Evolutionary conservation across 2,797 vertebrate species (phyloP).

Genomic region (Alosa sapidissima): DNA sequence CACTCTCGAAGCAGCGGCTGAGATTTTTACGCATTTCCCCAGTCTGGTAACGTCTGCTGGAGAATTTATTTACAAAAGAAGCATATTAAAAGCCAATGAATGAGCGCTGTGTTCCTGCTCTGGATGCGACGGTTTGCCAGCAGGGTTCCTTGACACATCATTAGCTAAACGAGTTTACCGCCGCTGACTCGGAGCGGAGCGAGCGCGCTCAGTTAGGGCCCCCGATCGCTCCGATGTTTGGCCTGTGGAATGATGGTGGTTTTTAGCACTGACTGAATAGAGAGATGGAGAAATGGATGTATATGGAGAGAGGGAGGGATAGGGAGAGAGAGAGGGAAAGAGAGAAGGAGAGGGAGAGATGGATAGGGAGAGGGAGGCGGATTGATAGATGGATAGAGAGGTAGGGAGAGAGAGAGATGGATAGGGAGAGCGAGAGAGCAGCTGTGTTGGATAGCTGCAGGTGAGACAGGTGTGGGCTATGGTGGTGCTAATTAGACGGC

Average conservation of each 20-base stretch:
- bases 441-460: constrained; percentile 50
- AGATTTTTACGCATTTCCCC: not conserved
- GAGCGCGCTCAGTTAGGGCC: not conserved
- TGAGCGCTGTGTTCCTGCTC: not conserved
- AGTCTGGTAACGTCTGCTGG: not conserved
- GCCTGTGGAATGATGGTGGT: not conserved
- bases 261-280: not conserved
- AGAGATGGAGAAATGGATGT: not conserved
- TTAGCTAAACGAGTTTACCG: not conserved
- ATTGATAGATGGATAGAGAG: not conserved
- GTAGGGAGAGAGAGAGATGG: not conserved
- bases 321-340: not conserved
- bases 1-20: not conserved
- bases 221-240: not conserved
- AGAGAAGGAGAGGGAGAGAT: not conserved
- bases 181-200: not conserved
- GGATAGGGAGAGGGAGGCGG: not conserved
- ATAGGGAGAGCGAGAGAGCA: constrained; percentile 24
- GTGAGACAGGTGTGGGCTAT: constrained; percentile 48
- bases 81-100: not conserved
- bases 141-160: constrained; percentile 1
- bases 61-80: constrained; percentile 14
- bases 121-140: not conserved
- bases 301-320: not conserved
- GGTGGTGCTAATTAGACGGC: constrained; percentile 37